Conservation (phyloP, 2,113 vertebrate species). For the Lampris megalopsis region DNA sequence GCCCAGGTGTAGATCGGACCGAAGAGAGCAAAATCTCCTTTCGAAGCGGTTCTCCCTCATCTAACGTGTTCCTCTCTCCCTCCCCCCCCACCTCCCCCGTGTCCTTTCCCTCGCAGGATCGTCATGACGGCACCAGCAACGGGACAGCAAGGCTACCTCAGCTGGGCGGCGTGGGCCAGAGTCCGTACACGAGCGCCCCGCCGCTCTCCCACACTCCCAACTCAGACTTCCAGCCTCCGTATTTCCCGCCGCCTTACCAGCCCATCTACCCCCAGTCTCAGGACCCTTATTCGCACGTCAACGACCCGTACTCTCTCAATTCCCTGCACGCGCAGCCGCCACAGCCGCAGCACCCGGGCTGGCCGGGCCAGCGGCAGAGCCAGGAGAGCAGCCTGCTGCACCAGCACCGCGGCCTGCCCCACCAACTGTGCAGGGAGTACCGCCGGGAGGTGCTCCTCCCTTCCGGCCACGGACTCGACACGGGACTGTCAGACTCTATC, state of each 20-base stretch:
- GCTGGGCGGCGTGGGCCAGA: constrained; percentile 95
- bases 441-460: constrained; percentile 96
- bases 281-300: constrained; percentile 98
- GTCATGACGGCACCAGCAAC: constrained; percentile 96
- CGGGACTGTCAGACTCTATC: constrained; percentile 93
- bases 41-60: background rate
- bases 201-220: constrained; percentile 96
- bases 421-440: constrained; percentile 97
- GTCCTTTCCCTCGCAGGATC: constrained; percentile 82
- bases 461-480: constrained; percentile 93
- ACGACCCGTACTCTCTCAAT: constrained; percentile 98
- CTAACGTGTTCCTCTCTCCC: constrained; percentile 10
- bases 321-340: constrained; percentile 93
- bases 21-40: constrained; percentile 9
- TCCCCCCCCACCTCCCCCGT: constrained; percentile 34
- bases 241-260: constrained; percentile 96
- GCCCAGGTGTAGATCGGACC: background rate
- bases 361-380: constrained; percentile 96
- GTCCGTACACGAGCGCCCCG: constrained; percentile 94
- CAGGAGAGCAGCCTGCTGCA: constrained; percentile 95
- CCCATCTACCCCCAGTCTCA: constrained; percentile 98
- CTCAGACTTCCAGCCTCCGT: constrained; percentile 96
- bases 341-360: constrained; percentile 97
- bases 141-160: constrained; percentile 96
- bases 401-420: constrained; percentile 94